Evolutionary conservation across 1,140 invertebrate genomes (phyloP).

Genomic region (Palaemon carinicauda): DNA sequence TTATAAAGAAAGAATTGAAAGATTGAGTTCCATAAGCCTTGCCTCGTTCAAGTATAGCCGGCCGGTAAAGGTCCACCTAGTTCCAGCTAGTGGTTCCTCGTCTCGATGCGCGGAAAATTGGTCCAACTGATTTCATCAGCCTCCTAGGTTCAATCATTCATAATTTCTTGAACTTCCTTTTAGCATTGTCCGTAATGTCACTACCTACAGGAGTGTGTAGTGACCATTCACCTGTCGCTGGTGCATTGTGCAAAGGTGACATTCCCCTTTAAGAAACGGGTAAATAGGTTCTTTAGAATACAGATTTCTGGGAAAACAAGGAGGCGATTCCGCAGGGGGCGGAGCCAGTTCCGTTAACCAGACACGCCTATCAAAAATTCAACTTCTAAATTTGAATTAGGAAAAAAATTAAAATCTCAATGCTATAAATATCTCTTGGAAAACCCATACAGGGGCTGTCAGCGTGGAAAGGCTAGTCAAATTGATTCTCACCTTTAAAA

Average conservation of each 20-base stretch:
- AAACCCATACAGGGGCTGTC: not conserved
- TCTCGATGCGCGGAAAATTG: conserved; percentile 16
- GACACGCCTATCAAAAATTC: conserved; percentile 42
- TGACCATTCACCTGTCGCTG: not conserved
- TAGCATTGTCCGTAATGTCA: not conserved
- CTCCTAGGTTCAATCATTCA: not conserved
- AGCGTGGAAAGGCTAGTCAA: not conserved
- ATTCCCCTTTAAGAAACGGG: too few species aligned
- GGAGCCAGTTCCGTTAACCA: not conserved
- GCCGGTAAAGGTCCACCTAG: not conserved
- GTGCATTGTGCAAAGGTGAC: not conserved
- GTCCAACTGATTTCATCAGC: not conserved
- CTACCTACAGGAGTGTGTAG: not conserved
- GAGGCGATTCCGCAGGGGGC: conserved; percentile 1
- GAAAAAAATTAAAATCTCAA: too few species aligned
- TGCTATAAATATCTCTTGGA: not conserved
- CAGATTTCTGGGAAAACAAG: not conserved
- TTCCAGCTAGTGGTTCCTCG: not conserved
- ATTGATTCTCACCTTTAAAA: not conserved
- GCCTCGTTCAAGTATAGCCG: not conserved
- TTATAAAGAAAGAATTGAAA: not conserved
- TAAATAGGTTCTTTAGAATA: not conserved
- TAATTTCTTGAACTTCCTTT: not conserved
- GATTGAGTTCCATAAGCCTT: not conserved
- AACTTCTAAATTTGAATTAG: conserved; percentile 19